Evolutionary conservation across 2,888 invertebrate genomes (phyloP).

Genomic region (Pyrocoelia pectoralis): DNA sequence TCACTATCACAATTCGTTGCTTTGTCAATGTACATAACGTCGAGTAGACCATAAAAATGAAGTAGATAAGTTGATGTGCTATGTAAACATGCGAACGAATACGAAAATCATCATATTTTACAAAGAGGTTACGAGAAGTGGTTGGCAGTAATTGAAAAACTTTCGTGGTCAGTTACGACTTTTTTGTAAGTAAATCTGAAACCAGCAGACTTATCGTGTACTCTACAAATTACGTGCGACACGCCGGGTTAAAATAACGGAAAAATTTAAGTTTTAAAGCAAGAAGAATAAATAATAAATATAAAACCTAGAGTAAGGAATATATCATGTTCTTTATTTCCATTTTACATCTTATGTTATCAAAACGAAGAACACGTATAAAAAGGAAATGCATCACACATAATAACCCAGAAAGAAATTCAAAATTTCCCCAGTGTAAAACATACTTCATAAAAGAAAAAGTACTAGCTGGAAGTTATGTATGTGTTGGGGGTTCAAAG

Average conservation of each 20-base stretch:
- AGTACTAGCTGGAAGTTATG: constrained; percentile 48
- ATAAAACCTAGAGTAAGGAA: constrained; percentile 21
- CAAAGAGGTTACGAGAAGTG: too few species aligned
- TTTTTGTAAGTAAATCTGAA: too few species aligned
- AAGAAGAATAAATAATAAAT: constrained; percentile 26
- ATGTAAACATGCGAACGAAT: too few species aligned
- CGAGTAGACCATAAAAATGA: too few species aligned
- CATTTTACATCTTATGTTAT: constrained; percentile 32
- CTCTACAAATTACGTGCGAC: neutral
- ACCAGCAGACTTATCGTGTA: too few species aligned
- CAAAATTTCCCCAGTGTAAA: constrained; percentile 47
- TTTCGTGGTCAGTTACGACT: too few species aligned
- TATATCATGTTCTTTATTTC: constrained; percentile 33
- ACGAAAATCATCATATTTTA: too few species aligned
- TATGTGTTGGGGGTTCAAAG: constrained; percentile 52
- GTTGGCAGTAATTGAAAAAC: too few species aligned
- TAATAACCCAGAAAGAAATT: constrained; percentile 40
- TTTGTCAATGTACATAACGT: too few species aligned
- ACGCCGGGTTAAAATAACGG: neutral
- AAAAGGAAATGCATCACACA: constrained; percentile 34
- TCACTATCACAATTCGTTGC: too few species aligned
- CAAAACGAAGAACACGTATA: constrained; percentile 36
- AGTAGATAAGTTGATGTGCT: too few species aligned
- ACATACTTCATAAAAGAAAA: constrained; percentile 43
- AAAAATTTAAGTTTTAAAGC: neutral